phyloP scores from a whole-genome alignment of 2,113 vertebrate genomes.

The Datnioides undecimradiatus region DNA sequence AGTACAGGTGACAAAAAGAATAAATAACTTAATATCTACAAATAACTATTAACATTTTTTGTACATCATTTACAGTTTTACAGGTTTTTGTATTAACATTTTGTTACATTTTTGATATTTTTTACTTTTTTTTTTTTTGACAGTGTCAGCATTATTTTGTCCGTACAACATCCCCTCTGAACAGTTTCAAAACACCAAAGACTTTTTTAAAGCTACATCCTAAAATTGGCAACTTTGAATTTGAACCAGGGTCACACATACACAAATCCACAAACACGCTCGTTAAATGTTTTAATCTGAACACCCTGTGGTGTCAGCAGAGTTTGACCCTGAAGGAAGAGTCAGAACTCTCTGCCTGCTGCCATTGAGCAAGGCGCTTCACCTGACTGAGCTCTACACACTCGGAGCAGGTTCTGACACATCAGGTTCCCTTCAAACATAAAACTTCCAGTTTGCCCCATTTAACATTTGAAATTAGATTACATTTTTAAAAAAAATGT shows the following conservation, averaged over 20 bases:
- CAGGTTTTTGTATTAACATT: slow-evolving; percentile 85
- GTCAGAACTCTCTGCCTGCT: neutral
- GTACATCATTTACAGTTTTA: slow-evolving; percentile 88
- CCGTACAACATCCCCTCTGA: slow-evolving; percentile 52
- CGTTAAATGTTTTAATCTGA: neutral
- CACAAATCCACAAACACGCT: slow-evolving; percentile 45
- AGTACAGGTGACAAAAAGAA: slow-evolving; percentile 77
- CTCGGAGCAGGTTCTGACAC: neutral
- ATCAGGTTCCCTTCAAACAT: neutral
- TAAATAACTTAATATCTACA: slow-evolving; percentile 99
- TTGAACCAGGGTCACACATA: slow-evolving; percentile 27
- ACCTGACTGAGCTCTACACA: neutral
- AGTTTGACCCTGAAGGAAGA: neutral
- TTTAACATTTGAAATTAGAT: slow-evolving; percentile 31
- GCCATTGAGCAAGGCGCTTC: slow-evolving; percentile 15
- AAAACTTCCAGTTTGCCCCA: slow-evolving; percentile 11
- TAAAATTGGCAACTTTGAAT: slow-evolving; percentile 68
- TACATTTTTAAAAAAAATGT: slow-evolving; percentile 63
- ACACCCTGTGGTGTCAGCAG: neutral
- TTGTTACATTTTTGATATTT: slow-evolving; percentile 66
- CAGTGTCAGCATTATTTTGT: slow-evolving; percentile 46
- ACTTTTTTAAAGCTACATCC: slow-evolving; percentile 46
- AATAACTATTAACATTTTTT: slow-evolving; percentile 88
- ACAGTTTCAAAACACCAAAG: slow-evolving; percentile 40
- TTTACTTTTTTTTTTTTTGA: slow-evolving; percentile 38